Conservation (phyloP, 2,113 vertebrate genomes). For the Craseonycteris thonglongyai region DNA sequence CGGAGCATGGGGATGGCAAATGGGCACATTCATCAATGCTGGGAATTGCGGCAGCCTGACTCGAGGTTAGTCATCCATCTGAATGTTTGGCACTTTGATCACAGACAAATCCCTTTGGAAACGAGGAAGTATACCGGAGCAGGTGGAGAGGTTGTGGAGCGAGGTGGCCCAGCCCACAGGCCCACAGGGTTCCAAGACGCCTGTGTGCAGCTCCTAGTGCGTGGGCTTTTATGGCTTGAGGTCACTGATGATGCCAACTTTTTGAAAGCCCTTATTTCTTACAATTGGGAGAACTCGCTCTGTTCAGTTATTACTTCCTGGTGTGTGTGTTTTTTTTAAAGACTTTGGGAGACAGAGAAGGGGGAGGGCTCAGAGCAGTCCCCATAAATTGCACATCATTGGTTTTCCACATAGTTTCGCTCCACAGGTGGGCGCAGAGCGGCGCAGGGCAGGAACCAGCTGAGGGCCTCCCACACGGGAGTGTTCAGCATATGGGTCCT, state of each 20-base stretch:
- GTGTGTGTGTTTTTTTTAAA: slow-evolving; percentile 29
- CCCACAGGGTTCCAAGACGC: neutral
- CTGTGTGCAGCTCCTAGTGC: neutral
- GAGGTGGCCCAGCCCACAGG: neutral
- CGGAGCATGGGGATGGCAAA: neutral
- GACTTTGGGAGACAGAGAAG: too few relatives aligned
- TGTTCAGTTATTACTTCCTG: neutral
- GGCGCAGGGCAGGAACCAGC: too few relatives aligned
- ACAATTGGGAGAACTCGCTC: neutral
- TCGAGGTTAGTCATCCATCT: neutral
- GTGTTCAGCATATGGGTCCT: too few relatives aligned
- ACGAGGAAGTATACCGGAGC: neutral
- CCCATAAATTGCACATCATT: too few relatives aligned
- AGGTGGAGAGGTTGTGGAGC: neutral
- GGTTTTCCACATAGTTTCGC: too few relatives aligned
- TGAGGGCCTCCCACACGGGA: too few relatives aligned
- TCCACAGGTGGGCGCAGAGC: too few relatives aligned
- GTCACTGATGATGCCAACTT: neutral
- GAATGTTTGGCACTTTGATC: neutral
- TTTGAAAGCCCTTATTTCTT: neutral
- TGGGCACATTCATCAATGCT: neutral
- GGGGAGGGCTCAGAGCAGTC: too few relatives aligned
- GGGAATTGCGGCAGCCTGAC: neutral
- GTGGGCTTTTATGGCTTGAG: neutral
- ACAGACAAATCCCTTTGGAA: neutral